Conservation (phyloP, 2,113 vertebrate species). For the Aix galericulata region DNA sequence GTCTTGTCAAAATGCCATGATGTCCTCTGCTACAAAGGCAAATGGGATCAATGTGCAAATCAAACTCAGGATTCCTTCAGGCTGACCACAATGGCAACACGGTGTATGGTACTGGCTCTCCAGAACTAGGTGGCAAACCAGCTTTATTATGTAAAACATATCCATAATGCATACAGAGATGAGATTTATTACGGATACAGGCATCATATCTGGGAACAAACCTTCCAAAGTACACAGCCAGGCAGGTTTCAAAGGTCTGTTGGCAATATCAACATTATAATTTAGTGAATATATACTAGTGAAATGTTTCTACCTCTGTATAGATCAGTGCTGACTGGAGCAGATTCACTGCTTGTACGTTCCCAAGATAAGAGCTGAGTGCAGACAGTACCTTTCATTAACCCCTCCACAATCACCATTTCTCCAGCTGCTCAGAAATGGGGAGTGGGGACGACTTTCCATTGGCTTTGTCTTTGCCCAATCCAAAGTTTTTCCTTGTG, state of each 20-base stretch:
- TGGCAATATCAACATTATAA: background rate
- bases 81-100: background rate
- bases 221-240: background rate
- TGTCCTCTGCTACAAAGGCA: background rate
- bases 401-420: background rate
- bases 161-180: background rate
- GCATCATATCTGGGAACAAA: background rate
- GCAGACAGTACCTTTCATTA: background rate
- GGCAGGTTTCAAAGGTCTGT: background rate
- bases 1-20: background rate
- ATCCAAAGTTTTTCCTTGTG: background rate
- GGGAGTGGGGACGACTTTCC: background rate
- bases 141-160: background rate
- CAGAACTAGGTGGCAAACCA: background rate
- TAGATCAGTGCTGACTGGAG: background rate
- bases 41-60: background rate
- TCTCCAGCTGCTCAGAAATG: background rate
- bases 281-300: background rate
- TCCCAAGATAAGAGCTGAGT: background rate
- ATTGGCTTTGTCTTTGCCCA: background rate
- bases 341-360: background rate
- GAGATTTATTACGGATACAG: background rate
- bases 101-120: fast-evolving
- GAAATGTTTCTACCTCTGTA: background rate
- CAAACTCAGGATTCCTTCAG: background rate